A percentile compares a stretch with the other conserved stretches of the same genome.
Conservation (phyloP, 2,888 invertebrate species). For the Sphecodes monilicornis region DNA sequence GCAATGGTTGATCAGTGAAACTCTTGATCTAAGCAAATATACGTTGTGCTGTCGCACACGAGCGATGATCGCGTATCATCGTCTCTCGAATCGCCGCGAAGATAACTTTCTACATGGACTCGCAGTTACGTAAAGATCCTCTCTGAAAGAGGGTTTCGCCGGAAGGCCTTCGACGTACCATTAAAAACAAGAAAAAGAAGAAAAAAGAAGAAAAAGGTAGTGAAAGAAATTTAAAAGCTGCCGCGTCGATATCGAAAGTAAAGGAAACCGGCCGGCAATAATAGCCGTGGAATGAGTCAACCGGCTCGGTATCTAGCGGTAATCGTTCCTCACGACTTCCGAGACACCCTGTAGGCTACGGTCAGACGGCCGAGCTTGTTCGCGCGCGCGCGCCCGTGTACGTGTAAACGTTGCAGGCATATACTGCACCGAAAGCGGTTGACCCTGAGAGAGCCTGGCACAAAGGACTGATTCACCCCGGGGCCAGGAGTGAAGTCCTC, state of each 20-base stretch:
- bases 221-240: not conserved
- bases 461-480: slow-evolving; percentile 83
- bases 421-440: slow-evolving; percentile 82
- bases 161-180: not conserved
- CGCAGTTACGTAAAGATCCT: slow-evolving; percentile 14
- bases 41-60: not conserved
- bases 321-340: slow-evolving; percentile 49
- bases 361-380: slow-evolving; percentile 66
- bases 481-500: slow-evolving; percentile 71
- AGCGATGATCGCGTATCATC: not conserved
- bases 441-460: slow-evolving; percentile 83
- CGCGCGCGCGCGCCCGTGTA: slow-evolving; percentile 74
- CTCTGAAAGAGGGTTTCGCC: slow-evolving; percentile 2
- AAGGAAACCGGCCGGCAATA: not conserved
- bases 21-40: not conserved
- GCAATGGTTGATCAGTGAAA: not conserved
- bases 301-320: slow-evolving; percentile 7
- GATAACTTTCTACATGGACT: not conserved
- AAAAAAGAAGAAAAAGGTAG: not conserved
- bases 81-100: not conserved
- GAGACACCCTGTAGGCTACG: slow-evolving; percentile 69
- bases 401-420: slow-evolving; percentile 75
- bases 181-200: not conserved
- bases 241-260: slow-evolving; percentile 18
- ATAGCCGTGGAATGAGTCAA: slow-evolving; percentile 16